Evolutionary conservation across 2,888 invertebrate species (phyloP), one percentile per base, ranked within the genome.

Genomic region (Catocala sponsa): DNA sequence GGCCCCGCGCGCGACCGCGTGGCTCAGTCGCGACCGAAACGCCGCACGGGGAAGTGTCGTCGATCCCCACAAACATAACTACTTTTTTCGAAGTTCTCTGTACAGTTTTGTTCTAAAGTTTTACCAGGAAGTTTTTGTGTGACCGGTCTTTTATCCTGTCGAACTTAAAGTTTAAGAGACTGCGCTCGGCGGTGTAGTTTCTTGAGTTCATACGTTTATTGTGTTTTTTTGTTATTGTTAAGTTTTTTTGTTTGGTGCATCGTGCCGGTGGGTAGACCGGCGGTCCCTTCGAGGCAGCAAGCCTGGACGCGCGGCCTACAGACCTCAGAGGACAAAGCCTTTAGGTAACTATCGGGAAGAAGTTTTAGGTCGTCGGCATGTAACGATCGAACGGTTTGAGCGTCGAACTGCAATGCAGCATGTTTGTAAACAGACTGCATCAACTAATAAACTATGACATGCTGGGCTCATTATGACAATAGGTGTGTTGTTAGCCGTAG

Each of bases 181-280:
- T 88, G 86, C 84, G 79, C 82, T 87, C 82, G 83, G 81, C 85
- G 82, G 91, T 90, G 90, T 85, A 89, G 90, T 92, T 91, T 85
- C 81, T 87, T 84, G 75, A 89, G 92, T 92, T 94, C 86, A 86
- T 89, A 81, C 90, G 91, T 91, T 90, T 88, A 84, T 88, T 91
- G 91, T 91, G 93, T 92, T 93, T 91, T 91, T 94, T 91, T 92
- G 91, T 94, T 93, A 91, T 94, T 94, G 92, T 94, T 94, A 82
- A 92, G 91, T 93, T 94, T 92, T 60, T 94, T 93, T 92, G 92
- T 93, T 93, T 93, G 91, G 94, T 94, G 94, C 92, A 93, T 91
- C 92, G 93, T 90, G 92, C 88, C 92, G 91, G 90, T 88, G 83
- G 88, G 88, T 88, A 92, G 91, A 89, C 88, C 91, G 91, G 84